Base-by-base conservation (phyloP, 2,113 vertebrate genomes). In the Cinclus mexicanus region DNA sequence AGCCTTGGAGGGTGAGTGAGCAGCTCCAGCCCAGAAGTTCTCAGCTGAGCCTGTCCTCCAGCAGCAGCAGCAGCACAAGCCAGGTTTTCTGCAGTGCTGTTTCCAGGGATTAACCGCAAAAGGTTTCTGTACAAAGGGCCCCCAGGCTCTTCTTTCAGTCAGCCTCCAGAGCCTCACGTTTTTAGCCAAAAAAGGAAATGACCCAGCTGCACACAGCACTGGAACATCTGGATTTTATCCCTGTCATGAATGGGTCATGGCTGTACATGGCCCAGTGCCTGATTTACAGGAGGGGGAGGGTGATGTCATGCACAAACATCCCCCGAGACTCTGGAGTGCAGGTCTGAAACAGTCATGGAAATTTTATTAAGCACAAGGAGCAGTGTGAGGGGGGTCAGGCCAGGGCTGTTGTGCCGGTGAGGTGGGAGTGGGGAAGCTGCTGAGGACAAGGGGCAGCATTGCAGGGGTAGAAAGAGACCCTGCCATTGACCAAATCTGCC, bases 121-220 rank as follows among this genome's bases (percentile, higher is more conserved):
- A 88, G 78, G 86, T 94, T 96, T 91, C 94, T 85, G 96, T 88
- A 95, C 95, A 97, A 96, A 96, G 97, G 92, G 93, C 96, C 89
- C 92, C 96, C 92, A 79, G 98, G 97, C 98, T 97, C 95, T 95
- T 89, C 96, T 96, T 95, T 87, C 83, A 94, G 77, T 55, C 84
- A 61, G 88, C 97, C 94, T 97, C 97, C 87, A 97, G 96, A 78
- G 97, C 98, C 98, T 98, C 97, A 98, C 97, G 98, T 98, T 98
- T 99, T 99, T 99, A 98, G 98, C 99, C 99, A 99, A 99, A 99
- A 99, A 99, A 99, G 99, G 99, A 99, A 99, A 99, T 98, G 98
- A 98, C 98, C 98, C 98, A 98, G 97, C 98, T 97, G 92, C 98
- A 94, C 93, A 95, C 94, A 98, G 97, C 78, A 37, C 95, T 97